Base-by-base conservation (phyloP, 2,888 invertebrate genomes). In the Ophraella communa region DNA sequence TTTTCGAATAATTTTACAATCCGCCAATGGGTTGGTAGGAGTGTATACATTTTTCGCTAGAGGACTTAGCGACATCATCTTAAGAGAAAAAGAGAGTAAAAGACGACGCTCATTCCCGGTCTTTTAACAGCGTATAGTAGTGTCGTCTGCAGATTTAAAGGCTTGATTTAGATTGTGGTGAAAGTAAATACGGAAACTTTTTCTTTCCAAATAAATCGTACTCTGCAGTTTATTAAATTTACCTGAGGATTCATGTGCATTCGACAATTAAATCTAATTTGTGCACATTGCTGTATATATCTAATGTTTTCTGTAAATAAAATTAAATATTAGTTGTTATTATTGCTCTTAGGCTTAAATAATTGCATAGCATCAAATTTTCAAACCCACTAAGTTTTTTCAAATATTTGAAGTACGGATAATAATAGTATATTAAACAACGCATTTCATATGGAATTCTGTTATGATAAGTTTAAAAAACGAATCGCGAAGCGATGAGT, bases 101-200 rank as follows among this genome's bases (percentile, higher is more conserved):
- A 52, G 39, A 35, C 17, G 23, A 17, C 35, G 30, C n/a, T 60
- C 60, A 44, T 60, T 60, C 52, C 53, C 44, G 60, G 60, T 53
- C 52, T 60, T 53, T 44, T 35, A 49, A 52, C 42, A 10, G 44
- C 60, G 60, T 14, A 51, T 49, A 51, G 51, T 51, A 24, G 23
- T 59, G 59, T 59, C 51, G 39, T 51, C 59, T 59, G 33, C 59
- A 59, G 59, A 59, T 59, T 59, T 51, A 51, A 59, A 27, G 24
- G 49, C 49, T 51, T 59, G 59, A 59, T 59, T 59, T 59, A 59
- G 59, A 30, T 49, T 51, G 51, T 24, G 56, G 45, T 10, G 44
- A 27, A 55, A 55, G 30, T 11, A 44, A 55, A 55, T 54, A 23
- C 42, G 27, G n/a, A 10, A 27, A 51, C n/a, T 14, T 47, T 47